phyloP scores from a whole-genome alignment of 1,140 invertebrate genomes.

The Episyrphus balteatus region DNA sequence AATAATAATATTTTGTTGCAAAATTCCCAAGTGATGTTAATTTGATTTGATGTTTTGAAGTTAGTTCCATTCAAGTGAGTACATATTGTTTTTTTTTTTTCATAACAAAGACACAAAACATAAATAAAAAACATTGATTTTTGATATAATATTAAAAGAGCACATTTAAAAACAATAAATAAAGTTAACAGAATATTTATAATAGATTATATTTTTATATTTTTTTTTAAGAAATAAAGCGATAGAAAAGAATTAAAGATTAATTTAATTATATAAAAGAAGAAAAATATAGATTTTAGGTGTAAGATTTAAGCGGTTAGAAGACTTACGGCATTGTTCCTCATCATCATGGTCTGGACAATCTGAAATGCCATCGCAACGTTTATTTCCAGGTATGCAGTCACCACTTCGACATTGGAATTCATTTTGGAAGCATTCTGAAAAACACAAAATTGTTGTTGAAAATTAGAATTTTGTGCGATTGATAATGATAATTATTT shows the following conservation, averaged over 20 bases:
- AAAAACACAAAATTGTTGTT: slow-evolving; percentile 21
- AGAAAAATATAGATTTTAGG: no score
- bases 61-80: slow-evolving; percentile 5
- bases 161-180: not conserved
- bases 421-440: slow-evolving; percentile 50
- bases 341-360: slow-evolving; percentile 53
- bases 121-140: not conserved
- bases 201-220: no score
- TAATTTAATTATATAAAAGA: no score
- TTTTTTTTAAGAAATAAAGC: no score
- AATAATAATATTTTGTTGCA: slow-evolving; percentile 1
- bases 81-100: not conserved
- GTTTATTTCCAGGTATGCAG: slow-evolving; percentile 49
- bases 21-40: slow-evolving; percentile 9
- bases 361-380: slow-evolving; percentile 51
- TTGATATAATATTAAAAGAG: not conserved
- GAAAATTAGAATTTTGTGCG: no score
- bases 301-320: no score
- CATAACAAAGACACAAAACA: not conserved
- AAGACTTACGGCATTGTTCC: slow-evolving; percentile 45
- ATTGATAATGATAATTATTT: no score
- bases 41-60: slow-evolving; percentile 7
- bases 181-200: no score
- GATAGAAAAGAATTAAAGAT: no score
- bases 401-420: slow-evolving; percentile 51